Percentiles rank a stretch among this genome's conserved stretches.
Conservation (phyloP, 1,140 invertebrate genomes). For the Portunus trituberculatus region DNA sequence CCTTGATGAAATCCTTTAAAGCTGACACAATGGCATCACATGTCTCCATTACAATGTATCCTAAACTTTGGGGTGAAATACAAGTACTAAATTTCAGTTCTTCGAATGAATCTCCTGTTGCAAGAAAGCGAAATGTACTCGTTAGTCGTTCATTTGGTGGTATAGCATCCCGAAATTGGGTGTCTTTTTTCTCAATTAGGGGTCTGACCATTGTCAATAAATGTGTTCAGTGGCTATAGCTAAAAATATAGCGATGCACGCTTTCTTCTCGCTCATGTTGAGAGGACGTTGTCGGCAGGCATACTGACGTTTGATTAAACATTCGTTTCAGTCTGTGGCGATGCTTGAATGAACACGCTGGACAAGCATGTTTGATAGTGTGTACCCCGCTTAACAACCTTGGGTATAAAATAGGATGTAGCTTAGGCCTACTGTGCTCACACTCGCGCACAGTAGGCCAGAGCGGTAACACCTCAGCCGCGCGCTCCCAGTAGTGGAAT, state of each 20-base stretch:
- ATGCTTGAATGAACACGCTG: too few species aligned
- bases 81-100: background rate
- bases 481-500: too few species aligned
- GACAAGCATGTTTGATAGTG: too few species aligned
- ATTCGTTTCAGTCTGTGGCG: too few species aligned
- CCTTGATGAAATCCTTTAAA: slow-evolving; percentile 32
- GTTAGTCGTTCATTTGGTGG: background rate
- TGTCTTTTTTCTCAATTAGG: background rate
- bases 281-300: too few species aligned
- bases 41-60: background rate
- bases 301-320: too few species aligned
- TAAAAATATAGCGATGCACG: background rate
- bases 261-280: too few species aligned
- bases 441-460: too few species aligned
- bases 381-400: too few species aligned
- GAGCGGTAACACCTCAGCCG: too few species aligned
- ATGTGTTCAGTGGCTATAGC: background rate
- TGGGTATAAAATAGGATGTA: too few species aligned
- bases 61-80: background rate
- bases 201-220: background rate
- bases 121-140: slow-evolving; percentile 12
- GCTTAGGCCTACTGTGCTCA: too few species aligned
- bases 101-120: background rate
- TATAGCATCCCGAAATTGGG: background rate
- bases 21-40: slow-evolving; percentile 3